Base-by-base conservation (phyloP, 2,797 vertebrate species). In the Pelodytes ibericus region DNA sequence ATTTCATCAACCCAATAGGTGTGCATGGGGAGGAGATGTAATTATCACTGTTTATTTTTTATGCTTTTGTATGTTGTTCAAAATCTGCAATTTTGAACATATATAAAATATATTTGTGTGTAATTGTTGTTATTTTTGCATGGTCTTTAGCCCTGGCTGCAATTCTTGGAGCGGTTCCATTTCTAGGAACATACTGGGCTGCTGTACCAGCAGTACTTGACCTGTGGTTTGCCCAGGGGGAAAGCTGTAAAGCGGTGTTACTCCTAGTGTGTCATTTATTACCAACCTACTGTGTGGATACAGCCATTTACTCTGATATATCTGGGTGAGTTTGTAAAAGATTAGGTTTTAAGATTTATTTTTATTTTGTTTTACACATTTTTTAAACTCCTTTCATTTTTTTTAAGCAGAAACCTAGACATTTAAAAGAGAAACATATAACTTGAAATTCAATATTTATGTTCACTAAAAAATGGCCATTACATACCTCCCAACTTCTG, bases 241-340 rank as follows among this genome's bases (percentile, higher is more conserved):
- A 95, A 83, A 95, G 96, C 1, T 94, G 95, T 80, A 97, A 95
- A 89, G 96, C 98, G 9, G 47, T 96, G 82, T 86, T 99, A 74
- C 94, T 99, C 78, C 90, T 99, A 69, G 73, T 97, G 84, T 97
- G 92, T 86, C 98, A 99, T 81, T 92, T 99, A 75, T 91, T 99
- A 79, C 98, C 98, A 13, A 99, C 97, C 0, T 99, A 99, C 82
- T 99, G 96, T 74, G 97, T 99, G 51, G 98, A 99, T 80, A 99
- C 98, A 16, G 97, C 98, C 13, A 99, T 99, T 87, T 99, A 99
- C 88, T 98, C 96, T 0, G 98, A 99, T 85, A 99, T 99, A 88
- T 99, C 98, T 5, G 98, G 98, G 98, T 99, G 82, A 91, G 90
- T 90, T 5, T 9, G 18, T 2, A 56, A 9, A 2, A 2, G 15